Evolutionary conservation across 92 coral and sea anemone species (phyloP).

Genomic region (Pocillopora grandis): DNA sequence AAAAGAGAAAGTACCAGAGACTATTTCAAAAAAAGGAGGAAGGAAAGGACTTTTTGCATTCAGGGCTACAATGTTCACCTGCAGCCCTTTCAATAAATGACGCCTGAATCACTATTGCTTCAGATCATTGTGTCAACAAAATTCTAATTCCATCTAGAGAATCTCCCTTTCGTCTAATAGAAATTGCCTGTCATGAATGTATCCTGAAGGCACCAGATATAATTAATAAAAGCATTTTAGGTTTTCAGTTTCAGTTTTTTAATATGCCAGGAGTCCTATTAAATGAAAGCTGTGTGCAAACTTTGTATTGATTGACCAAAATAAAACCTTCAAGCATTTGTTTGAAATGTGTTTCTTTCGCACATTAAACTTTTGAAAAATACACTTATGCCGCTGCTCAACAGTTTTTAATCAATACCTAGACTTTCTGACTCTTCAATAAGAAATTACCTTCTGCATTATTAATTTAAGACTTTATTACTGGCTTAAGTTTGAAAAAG

Average conservation of each 20-base stretch:
- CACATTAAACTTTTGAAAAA: not conserved
- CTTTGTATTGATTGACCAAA: not conserved
- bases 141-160: constrained; percentile 18
- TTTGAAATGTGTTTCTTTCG: not conserved
- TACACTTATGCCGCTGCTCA: not conserved
- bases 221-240: constrained; percentile 4
- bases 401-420: not conserved
- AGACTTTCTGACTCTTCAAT: constrained; percentile 9
- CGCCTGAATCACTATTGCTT: constrained; percentile 25
- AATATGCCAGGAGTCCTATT: constrained; percentile 1
- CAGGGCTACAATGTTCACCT: constrained; percentile 11
- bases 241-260: constrained; percentile 1
- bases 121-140: not conserved
- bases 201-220: constrained; percentile 17
- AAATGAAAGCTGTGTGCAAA: not conserved
- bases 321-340: constrained; percentile 7
- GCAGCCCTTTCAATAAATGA: constrained; percentile 21
- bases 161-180: constrained; percentile 11
- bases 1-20: not conserved
- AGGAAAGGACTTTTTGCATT: not conserved
- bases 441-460: constrained; percentile 12
- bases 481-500: not conserved
- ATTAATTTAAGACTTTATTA: not conserved
- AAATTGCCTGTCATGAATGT: constrained; percentile 7
- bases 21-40: not conserved